Conservation (phyloP, 2,797 vertebrate species). For the Salmo trutta region DNA sequence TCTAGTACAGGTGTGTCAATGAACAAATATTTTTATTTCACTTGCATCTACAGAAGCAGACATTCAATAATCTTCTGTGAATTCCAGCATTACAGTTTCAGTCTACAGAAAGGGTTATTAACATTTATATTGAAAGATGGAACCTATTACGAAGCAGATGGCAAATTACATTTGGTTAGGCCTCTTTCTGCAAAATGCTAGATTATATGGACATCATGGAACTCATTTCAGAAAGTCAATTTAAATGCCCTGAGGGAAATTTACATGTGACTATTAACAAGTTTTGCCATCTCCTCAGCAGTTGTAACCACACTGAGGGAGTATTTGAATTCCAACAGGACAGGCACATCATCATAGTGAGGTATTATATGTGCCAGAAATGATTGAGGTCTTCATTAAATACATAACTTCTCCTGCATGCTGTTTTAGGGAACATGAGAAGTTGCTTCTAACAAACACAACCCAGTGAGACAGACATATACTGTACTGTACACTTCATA, state of each 20-base stretch:
- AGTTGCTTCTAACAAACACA: neutral
- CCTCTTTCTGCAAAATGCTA: constrained; percentile 24
- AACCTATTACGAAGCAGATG: constrained; percentile 69
- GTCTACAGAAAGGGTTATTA: constrained; percentile 71
- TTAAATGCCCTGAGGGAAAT: constrained; percentile 11
- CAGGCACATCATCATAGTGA: neutral
- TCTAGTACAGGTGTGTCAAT: neutral
- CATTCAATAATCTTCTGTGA: neutral
- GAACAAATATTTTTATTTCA: neutral
- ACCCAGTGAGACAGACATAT: neutral
- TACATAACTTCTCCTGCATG: neutral
- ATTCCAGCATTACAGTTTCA: constrained; percentile 39
- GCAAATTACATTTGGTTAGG: constrained; percentile 63
- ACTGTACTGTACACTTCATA: too few relatives aligned
- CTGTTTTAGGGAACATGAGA: neutral
- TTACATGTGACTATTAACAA: constrained; percentile 17
- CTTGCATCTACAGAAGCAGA: neutral
- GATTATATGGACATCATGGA: constrained; percentile 25
- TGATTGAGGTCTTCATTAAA: constrained; percentile 7
- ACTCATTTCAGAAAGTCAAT: constrained; percentile 30
- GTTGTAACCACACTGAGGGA: neutral
- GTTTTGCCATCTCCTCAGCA: neutral
- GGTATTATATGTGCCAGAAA: neutral
- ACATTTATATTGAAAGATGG: constrained; percentile 77
- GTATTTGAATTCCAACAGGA: too few relatives aligned